Evolutionary conservation across 35 echinoderm and acorn worm genomes (phyloP).

Genomic region (Lytechinus variegatus): DNA sequence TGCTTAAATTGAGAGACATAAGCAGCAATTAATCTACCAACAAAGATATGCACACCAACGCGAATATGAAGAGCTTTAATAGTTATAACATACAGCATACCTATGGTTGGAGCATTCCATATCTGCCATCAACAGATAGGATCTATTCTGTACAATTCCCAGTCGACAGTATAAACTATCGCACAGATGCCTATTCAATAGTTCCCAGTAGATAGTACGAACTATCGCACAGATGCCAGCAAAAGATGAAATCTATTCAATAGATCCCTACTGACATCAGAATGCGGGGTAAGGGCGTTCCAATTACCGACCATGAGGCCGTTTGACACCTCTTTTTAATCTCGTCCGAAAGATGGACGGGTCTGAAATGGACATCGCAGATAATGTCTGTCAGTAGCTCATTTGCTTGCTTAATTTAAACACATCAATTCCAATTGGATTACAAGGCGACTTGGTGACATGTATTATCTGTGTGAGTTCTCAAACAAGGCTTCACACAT

Average conservation of each 20-base stretch:
- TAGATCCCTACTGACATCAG: not conserved
- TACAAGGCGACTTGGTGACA: not conserved
- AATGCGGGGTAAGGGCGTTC: not conserved
- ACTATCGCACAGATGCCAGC: not conserved
- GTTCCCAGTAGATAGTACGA: not conserved
- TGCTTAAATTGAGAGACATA: too few species aligned
- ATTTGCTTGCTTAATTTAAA: slow-evolving; percentile 14
- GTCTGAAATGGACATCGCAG: not conserved
- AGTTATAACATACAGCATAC: not conserved
- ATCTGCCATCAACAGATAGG: too few species aligned
- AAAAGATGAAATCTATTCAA: not conserved
- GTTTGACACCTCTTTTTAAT: not conserved
- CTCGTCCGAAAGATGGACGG: not conserved
- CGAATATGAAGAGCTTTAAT: not conserved
- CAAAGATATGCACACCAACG: too few species aligned
- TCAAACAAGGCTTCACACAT: not conserved
- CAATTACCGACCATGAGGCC: not conserved
- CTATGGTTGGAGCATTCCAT: not conserved
- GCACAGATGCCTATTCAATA: not conserved
- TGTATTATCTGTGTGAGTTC: not conserved
- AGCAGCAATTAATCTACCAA: too few species aligned
- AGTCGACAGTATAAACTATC: not conserved
- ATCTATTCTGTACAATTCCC: too few species aligned
- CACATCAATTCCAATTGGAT: not conserved
- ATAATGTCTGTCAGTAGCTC: not conserved